Evolutionary conservation across 1,140 invertebrate genomes (phyloP), one percentile per base, ranked within the genome.

Genomic region (Drosophila repletoides): DNA sequence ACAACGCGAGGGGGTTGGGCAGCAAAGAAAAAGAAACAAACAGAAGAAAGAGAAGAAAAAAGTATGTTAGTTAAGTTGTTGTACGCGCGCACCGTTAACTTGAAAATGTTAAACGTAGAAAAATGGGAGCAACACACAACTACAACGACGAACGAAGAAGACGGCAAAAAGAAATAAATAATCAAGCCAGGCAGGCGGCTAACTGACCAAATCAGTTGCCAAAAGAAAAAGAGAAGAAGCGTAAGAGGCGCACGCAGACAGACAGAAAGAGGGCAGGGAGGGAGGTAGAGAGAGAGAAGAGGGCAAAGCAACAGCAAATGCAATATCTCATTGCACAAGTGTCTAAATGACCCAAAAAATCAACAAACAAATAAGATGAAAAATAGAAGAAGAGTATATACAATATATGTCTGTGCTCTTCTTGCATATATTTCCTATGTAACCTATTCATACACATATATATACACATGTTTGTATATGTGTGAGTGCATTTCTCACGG

Each of bases 61-160:
- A 70, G 68, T 77, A 59, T 83, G 74, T 83, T 83, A 83, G 77
- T 77, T 77, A 70, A 52, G 70, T 84, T 81, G 76, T 69, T 73
- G 71, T 52, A 56, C 63, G 49, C 65, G 55, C 71, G 60, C 58
- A 80, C 76, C 76, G 77, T 83, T 83, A 81, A 76, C 77, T 81
- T 76, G 52, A 80, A 76, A 75, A 60, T 64, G 61, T 61, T 53
- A 46, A 68, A 65, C 56, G 33, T 70, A 59, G 40, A 52, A 36
- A 76, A 76, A 76, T 72, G 73, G 66, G 73, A 76, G 73, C 67
- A 58, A 31, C 21, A 21, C 24, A 46, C 53, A 53, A 12, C 10
- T 14, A 36, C 70, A 73, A 28, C 26, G 15, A 24, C 46, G 43
- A 17, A 34, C 26, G 26, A 41, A 7, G 28, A 38, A 49, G 43